A percentile compares a stretch with the other conserved stretches of the same genome.
These are phyloP conservation scores for Mantis religiosa DNA, from an alignment of 2,888 invertebrate species.

Conservation along the genomic window DNA sequence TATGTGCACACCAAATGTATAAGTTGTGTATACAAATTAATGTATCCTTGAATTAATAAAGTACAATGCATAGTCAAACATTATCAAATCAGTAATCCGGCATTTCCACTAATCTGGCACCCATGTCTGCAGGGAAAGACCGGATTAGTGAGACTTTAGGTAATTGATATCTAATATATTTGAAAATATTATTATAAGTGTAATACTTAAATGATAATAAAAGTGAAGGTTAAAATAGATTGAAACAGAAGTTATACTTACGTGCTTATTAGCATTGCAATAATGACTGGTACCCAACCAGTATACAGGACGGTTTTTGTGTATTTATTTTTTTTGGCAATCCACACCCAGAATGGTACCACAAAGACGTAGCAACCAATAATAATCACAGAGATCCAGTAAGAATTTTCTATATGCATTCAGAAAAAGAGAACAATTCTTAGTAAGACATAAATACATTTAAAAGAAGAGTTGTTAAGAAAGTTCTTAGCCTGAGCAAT, in stretches of 20 bases:
- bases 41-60: too few relatives aligned
- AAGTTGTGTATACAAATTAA: too few relatives aligned
- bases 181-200: too few relatives aligned
- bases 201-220: too few relatives aligned
- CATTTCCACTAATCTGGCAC: too few relatives aligned
- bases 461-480: not conserved
- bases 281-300: slow-evolving; percentile 57
- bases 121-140: too few relatives aligned
- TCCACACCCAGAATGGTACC: slow-evolving; percentile 51
- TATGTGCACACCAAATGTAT: too few relatives aligned
- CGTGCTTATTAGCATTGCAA: slow-evolving; percentile 56
- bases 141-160: too few relatives aligned
- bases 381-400: slow-evolving; percentile 47
- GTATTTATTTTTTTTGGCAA: slow-evolving; percentile 50
- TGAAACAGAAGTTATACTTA: slow-evolving; percentile 28
- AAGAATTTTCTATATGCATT: slow-evolving; percentile 34
- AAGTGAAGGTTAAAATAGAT: not conserved
- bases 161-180: too few relatives aligned
- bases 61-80: too few relatives aligned
- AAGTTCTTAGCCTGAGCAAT: too few relatives aligned
- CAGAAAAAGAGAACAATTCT: not conserved
- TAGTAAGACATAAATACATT: not conserved
- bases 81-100: too few relatives aligned
- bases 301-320: slow-evolving; percentile 50
- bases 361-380: slow-evolving; percentile 45